Evolutionary conservation across 2,888 invertebrate species (phyloP).

Genomic region (Athalia cordata): DNA sequence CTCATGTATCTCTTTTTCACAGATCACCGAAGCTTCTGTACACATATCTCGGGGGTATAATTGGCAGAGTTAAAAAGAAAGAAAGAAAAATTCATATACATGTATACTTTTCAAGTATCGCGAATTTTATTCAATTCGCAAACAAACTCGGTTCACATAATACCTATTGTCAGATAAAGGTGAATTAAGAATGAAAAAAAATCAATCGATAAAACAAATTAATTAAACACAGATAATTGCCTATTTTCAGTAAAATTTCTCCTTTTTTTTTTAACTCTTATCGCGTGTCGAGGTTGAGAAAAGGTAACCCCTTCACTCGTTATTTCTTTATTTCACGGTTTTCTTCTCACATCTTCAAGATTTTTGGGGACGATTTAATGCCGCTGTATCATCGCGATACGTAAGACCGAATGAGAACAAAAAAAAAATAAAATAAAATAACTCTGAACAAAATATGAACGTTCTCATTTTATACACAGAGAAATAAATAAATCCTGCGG

Average conservation of each 20-base stretch:
- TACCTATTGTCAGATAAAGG: too few species aligned
- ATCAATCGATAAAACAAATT: too few species aligned
- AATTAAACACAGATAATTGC: not conserved
- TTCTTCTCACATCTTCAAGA: not conserved
- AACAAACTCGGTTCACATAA: too few species aligned
- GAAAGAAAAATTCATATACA: too few species aligned
- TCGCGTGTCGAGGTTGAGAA: not conserved
- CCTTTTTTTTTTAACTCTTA: not conserved
- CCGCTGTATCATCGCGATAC: not conserved
- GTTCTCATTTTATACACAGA: conserved; percentile 44
- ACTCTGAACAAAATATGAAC: conserved; percentile 37
- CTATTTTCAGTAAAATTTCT: not conserved
- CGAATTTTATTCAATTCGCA: too few species aligned
- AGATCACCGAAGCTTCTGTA: too few species aligned
- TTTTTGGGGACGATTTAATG: conserved; percentile 10
- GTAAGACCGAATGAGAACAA: not conserved
- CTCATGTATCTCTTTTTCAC: too few species aligned
- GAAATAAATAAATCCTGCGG: conserved; percentile 39
- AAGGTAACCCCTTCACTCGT: not conserved
- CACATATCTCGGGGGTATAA: too few species aligned
- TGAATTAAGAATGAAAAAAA: too few species aligned
- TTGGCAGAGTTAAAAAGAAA: too few species aligned
- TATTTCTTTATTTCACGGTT: conserved; percentile 21
- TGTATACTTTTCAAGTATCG: too few species aligned
- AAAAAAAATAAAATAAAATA: not conserved